Percentiles rank a stretch among this genome's conserved stretches.
These are phyloP conservation scores for Vombatus ursinus DNA, from an alignment of 2,113 vertebrate species.

Conservation along the genomic window DNA sequence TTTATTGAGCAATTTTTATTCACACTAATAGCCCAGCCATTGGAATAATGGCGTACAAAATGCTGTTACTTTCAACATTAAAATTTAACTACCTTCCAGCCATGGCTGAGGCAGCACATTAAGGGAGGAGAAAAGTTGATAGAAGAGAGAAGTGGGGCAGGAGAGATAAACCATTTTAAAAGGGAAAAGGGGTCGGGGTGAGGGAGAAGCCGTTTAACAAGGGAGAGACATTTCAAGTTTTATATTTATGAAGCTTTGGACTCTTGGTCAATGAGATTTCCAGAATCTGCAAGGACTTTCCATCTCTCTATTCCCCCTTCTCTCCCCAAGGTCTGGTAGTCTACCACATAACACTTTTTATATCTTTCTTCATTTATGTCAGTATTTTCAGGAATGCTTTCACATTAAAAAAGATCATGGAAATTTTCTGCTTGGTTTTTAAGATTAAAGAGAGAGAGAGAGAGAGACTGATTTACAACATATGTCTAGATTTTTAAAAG, in stretches of 20 bases:
- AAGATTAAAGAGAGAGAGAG: background rate
- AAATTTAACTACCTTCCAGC: background rate
- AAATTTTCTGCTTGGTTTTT: background rate
- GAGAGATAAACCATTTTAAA: background rate
- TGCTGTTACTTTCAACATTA: background rate
- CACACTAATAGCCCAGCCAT: background rate
- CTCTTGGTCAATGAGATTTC: background rate
- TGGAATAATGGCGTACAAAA: constrained; percentile 36
- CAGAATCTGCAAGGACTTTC: constrained; percentile 24
- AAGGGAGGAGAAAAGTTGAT: background rate
- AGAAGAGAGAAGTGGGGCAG: background rate
- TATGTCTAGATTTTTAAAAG: background rate
- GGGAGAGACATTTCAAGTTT: background rate
- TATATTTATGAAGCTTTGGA: constrained; percentile 3
- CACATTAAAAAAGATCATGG: background rate
- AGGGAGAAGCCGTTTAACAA: background rate
- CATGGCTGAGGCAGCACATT: background rate
- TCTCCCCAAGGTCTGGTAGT: background rate
- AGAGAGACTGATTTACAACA: background rate
- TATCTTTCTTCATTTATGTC: background rate
- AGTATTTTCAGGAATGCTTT: background rate
- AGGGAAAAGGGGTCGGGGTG: background rate
- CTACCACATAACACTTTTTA: background rate
- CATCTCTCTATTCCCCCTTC: background rate
- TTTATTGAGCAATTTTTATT: background rate